Conservation (phyloP, 2,797 vertebrate genomes). For the Eutrigla gurnardus region DNA sequence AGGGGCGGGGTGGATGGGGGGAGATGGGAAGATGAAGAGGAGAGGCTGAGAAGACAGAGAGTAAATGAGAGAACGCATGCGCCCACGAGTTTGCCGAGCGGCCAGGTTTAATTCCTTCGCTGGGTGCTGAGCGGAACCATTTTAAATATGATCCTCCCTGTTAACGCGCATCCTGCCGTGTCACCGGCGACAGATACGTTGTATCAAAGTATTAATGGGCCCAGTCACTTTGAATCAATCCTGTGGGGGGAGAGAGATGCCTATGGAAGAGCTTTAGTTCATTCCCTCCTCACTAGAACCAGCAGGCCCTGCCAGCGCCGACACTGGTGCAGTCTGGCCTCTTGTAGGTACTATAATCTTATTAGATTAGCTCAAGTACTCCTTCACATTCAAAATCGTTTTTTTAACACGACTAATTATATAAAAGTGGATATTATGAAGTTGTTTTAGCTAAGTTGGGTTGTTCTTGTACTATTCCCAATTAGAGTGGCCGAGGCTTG, state of each 20-base stretch:
- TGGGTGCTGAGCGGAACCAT: constrained; percentile 84
- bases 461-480: neutral
- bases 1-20: constrained; percentile 62
- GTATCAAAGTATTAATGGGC: constrained; percentile 85
- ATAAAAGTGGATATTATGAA: constrained; percentile 4
- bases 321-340: neutral
- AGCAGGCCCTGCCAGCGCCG: neutral
- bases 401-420: neutral
- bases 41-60: constrained; percentile 69
- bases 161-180: constrained; percentile 80
- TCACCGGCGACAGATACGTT: constrained; percentile 84
- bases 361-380: neutral
- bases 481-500: neutral
- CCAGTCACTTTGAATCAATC: constrained; percentile 86
- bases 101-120: constrained; percentile 82
- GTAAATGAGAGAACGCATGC: constrained; percentile 83
- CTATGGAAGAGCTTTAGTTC: constrained; percentile 18
- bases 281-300: neutral
- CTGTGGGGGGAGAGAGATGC: constrained; percentile 54
- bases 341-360: neutral
- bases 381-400: neutral
- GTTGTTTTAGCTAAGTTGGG: neutral
- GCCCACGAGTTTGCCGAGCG: constrained; percentile 71
- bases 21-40: constrained; percentile 68
- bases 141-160: constrained; percentile 85